Evolutionary conservation across 2,797 vertebrate species (phyloP), one percentile per base, ranked within the genome.

Genomic region (Coregonus sp.): DNA sequence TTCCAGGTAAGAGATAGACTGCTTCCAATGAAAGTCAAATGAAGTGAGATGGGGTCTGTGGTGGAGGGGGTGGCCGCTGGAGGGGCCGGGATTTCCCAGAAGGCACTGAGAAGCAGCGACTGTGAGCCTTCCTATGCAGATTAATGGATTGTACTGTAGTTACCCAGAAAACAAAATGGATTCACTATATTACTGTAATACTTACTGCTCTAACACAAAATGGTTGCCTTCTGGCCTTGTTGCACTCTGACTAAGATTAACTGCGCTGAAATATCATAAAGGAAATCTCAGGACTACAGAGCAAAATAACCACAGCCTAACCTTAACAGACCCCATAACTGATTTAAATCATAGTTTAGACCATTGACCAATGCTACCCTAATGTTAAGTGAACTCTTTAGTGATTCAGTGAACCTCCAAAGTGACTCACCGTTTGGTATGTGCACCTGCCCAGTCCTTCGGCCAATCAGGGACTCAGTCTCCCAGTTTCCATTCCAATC

Each of bases 381-480:
- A 47, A 2, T 1, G 40, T 47, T 47, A 47, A 47, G 35, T 70
- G 20, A 40, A 52, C 40, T 76, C 56, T 47, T 47, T 5, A 20
- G 56, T 61, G n/a, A 9, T 5, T n/a, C 56, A 61, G 6, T 47
- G 40, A 47, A 47, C 9, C 9, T 47, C 40, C 40, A 47, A 11
- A 47, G 40, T 61, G 66, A 77, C 73, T 79, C 75, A 78, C 80
- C 20, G n/a, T 73, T 75, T 76, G 37, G 67, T 77, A 75, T 77
- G 79, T 84, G 66, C 61, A 67, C 82, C 77, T 61, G 72, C 76
- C 80, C 70, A 80, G 72, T 78, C 72, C 70, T 69, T 79, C 81
- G 20, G 29, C 73, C 81, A 78, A 86, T 74, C 69, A 86, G 79
- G 81, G 80, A 80, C 78, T 81, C 56, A 47, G 78, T 14, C 71